A percentile compares a stretch with the other conserved stretches of the same genome.
phyloP scores from a whole-genome alignment of 2,113 vertebrate genomes.

The Alaudala cheleensis region DNA sequence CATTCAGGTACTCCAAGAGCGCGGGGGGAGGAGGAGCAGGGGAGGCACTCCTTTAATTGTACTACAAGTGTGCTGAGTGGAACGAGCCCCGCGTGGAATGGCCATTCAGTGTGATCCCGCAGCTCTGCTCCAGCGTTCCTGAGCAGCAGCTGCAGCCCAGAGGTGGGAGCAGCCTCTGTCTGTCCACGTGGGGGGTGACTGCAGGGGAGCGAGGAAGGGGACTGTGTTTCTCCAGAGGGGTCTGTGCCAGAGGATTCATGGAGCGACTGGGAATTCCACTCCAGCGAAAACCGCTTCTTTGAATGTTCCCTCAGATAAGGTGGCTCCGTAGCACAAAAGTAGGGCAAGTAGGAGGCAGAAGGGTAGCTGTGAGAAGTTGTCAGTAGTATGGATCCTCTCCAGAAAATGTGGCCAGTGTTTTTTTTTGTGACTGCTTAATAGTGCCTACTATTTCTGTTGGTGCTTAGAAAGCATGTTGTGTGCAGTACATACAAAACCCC shows the following conservation, averaged over 20 bases:
- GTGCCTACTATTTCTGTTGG: background rate
- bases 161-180: background rate
- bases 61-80: background rate
- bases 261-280: background rate
- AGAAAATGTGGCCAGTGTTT: background rate
- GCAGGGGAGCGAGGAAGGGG: background rate
- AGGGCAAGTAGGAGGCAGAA: constrained; percentile 26
- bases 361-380: constrained; percentile 1
- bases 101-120: background rate
- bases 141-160: constrained; percentile 7
- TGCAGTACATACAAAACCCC: background rate
- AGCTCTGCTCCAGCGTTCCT: background rate
- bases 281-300: background rate
- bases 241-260: background rate
- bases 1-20: background rate
- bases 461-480: background rate
- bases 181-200: background rate
- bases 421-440: background rate
- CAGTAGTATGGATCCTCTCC: constrained; percentile 3
- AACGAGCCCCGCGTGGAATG: background rate
- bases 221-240: background rate
- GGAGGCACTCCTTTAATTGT: constrained; percentile 11
- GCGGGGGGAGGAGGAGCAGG: background rate
- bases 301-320: background rate
- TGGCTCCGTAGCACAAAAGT: background rate